Conservation (phyloP, 2,888 invertebrate species). For the Caenorhabditis japonica region DNA sequence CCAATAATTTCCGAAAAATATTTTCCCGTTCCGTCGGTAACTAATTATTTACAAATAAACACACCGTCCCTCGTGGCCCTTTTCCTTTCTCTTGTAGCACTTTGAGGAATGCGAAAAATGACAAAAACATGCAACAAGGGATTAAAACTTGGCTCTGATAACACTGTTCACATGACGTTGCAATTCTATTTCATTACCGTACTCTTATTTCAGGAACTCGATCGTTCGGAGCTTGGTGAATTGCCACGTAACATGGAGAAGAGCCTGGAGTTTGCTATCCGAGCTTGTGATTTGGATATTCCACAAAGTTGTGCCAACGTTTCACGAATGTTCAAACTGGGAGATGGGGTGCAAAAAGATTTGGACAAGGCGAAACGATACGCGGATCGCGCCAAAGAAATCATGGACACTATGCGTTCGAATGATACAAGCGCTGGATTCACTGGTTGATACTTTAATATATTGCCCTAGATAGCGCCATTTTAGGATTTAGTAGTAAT, state of each 20-base stretch:
- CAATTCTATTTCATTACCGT: slow-evolving; percentile 4
- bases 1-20: slow-evolving; percentile 4
- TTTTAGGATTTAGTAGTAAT: background rate
- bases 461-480: too few relatives aligned
- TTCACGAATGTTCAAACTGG: slow-evolving; percentile 80
- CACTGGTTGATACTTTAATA: slow-evolving; percentile 63
- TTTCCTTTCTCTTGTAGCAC: slow-evolving; percentile 3
- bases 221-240: slow-evolving; percentile 58
- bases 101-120: slow-evolving; percentile 27
- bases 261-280: slow-evolving; percentile 85
- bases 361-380: slow-evolving; percentile 67
- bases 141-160: slow-evolving; percentile 18
- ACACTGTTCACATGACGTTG: slow-evolving; percentile 18
- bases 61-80: too few relatives aligned
- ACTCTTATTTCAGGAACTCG: slow-evolving; percentile 59
- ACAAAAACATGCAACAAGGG: slow-evolving; percentile 27
- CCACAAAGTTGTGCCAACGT: slow-evolving; percentile 91
- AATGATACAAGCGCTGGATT: slow-evolving; percentile 61
- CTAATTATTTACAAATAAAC: too few relatives aligned
- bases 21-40: background rate
- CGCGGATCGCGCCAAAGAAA: slow-evolving; percentile 65
- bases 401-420: slow-evolving; percentile 60
- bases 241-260: slow-evolving; percentile 79
- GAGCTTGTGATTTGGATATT: slow-evolving; percentile 88
- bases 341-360: slow-evolving; percentile 73